Base-by-base conservation (phyloP, 2,797 vertebrate genomes). In the Cuculus canorus region DNA sequence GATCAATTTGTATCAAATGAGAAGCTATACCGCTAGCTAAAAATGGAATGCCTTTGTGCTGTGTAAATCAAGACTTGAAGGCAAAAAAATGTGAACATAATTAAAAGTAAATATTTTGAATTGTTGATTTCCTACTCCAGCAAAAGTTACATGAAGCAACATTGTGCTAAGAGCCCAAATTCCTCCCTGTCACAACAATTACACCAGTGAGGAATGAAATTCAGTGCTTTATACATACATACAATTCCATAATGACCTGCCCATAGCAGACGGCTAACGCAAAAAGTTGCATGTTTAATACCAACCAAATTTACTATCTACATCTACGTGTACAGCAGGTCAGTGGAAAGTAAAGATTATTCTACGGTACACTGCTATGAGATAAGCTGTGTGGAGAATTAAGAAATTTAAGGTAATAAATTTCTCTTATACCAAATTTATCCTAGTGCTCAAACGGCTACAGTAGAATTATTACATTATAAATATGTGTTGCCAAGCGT, bases 321-420 rank as follows among this genome's bases (percentile, higher is more conserved):
- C 53, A 94, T 37, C 43, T 48, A 70, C 15, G 18, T 37, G 32
- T 71, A 68, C 60, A 41, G 43, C 27, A 63, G 52, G 63, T 84
- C 82, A 88, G 1, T 33, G 41, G 59, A 91, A 84, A 19, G 79
- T 45, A 92, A 84, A 77, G 85, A 88, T 82, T 84, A 86, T 61
- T 88, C 83, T 75, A 23, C 0, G 0, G 41, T 41, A 71, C 10
- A 1, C 2, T 64, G 68, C 45, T 73, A 60, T 61, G 75, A 87
- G 85, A 78, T 87, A 92, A 92, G 8, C 19, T 84, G 64, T 24
- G 45, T 53, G 57, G 63, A 97, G 37, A 88, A 95, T 90, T 84
- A 90, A 96, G 88, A 95, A 96, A 95, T 85, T 65, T 68, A 82
- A 88, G 35, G 71, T 57, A 95, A 88, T 79, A 90, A 82, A 88